Evolutionary conservation across 2,797 vertebrate genomes (phyloP), one percentile per base, ranked within the genome.

Genomic region (Darevskia mixta): DNA sequence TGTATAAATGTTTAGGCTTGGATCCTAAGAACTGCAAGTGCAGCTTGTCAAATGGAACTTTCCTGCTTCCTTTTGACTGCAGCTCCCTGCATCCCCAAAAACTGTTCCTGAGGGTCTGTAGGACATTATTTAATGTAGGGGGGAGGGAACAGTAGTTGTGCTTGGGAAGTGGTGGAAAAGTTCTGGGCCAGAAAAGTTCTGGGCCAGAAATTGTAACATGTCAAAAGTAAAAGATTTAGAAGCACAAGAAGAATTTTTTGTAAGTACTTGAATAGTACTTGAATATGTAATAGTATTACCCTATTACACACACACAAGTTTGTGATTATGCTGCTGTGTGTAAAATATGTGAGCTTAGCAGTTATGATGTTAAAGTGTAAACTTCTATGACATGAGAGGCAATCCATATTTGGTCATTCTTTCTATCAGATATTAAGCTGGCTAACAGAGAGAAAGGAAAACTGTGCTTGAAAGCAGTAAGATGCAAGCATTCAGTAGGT

Each of bases 361-460:
- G 1, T 20, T 69, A 29, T 43, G 17, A 17, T 43, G 10, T 38
- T 8, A 85, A 43, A 13, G 66, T 20, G 89, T 66, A 90, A 87
- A 45, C 2, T 73, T 67, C 6, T 92, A 88, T 88, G 66, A 89
- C 78, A 77, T 91, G 1, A 0, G 1, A 0, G 25, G 64, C 75
- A 49, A 83, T 83, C 55, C 75, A 5, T 38, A 58, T 85, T 90
- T 83, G 20, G 4, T 76, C 2, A 32, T 76, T 23, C 90, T 91
- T 92, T 95, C 32, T 95, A 95, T 35, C 87, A 99, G 99, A 99
- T 96, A 98, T 98, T 83, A 99, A 98, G 93, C 97, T 99, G 49
- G 97, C 96, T 81, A 98, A 97, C 96, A 98, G 98, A 94, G 98
- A 99, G 91, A 95, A 98, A 92, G 98, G 98, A 2, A 99, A 99